Evolutionary conservation across 2,888 invertebrate genomes (phyloP).

Genomic region (Hyposoter dolosus): DNA sequence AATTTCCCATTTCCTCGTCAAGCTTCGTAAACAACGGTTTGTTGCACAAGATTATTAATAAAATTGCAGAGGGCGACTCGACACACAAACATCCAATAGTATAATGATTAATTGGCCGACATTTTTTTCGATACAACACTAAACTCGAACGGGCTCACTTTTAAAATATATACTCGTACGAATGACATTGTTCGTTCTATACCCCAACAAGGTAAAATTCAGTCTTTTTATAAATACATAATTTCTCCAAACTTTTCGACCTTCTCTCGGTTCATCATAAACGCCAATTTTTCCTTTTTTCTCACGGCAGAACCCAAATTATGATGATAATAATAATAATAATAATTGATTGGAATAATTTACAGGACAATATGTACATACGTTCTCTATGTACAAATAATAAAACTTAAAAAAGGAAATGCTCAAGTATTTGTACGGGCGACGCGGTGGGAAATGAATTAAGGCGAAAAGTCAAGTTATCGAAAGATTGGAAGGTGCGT

Average conservation of each 20-base stretch:
- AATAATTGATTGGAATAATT: slow-evolving; percentile 41
- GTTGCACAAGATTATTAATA: too few species aligned
- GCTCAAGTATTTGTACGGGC: slow-evolving; percentile 17
- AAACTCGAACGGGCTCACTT: background rate
- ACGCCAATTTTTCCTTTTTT: too few species aligned
- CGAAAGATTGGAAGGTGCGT: slow-evolving; percentile 48
- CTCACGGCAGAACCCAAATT: background rate
- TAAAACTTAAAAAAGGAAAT: background rate
- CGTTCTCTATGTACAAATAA: slow-evolving; percentile 57
- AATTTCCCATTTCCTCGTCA: too few species aligned
- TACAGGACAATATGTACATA: slow-evolving; percentile 63
- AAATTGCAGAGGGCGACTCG: too few species aligned
- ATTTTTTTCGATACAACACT: background rate
- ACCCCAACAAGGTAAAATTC: too few species aligned
- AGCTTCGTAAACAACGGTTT: too few species aligned
- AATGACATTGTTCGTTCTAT: too few species aligned
- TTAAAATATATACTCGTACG: background rate
- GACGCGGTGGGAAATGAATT: background rate
- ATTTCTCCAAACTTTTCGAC: slow-evolving; percentile 10
- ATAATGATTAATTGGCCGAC: too few species aligned
- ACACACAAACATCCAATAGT: too few species aligned
- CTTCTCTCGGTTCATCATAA: background rate
- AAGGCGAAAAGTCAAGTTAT: slow-evolving; percentile 7
- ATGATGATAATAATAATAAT: too few species aligned
- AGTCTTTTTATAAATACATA: slow-evolving; percentile 57